Base-by-base conservation (phyloP, 2,797 vertebrate species). In the Anableps anableps region DNA sequence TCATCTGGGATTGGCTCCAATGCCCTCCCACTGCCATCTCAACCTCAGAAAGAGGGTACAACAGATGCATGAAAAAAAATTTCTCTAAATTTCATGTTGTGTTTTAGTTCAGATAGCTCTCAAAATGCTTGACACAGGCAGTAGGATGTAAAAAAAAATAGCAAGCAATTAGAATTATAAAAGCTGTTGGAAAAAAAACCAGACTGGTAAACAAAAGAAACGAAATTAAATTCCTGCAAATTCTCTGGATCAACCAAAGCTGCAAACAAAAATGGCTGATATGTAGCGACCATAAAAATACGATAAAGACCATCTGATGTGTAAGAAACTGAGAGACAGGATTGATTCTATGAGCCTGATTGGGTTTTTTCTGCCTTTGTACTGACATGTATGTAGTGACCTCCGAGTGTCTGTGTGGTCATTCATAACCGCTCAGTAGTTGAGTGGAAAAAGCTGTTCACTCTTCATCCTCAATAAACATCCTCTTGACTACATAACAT, bases 401-500 rank as follows among this genome's bases (percentile, higher is more conserved):
- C 55, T 74, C 19, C 31, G 41, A 51, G 34, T 64, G 41, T n/a
- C 78, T 74, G 72, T 51, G 45, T 53, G 78, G 72, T 55, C 60
- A 48, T 48, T 72, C 72, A 41, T 34, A 75, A 51, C 34, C 8
- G 14, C 74, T 64, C 51, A 66, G 72, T 53, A 75, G 60, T 55
- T 68, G 62, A 70, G 60, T 74, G 47, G n/a, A 9, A 41, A 77
- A 68, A 21, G 62, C 38, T 79, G 45, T 50, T 48, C 43, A 62
- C 73, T 68, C 74, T 31, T 80, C 73, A 80, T 43, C 60, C 38
- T 75, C 72, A 43, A 75, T 36, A 21, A 68, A 41, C 50, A 68
- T 45, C 60, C 38, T 75, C 48, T 38, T 68, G 47, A 29, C 47
- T 31, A 50, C 72, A 74, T 14, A 74, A 66, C 36, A 64, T 36